Base-by-base conservation (phyloP, 2,113 vertebrate genomes). In the Capreolus pygargus region DNA sequence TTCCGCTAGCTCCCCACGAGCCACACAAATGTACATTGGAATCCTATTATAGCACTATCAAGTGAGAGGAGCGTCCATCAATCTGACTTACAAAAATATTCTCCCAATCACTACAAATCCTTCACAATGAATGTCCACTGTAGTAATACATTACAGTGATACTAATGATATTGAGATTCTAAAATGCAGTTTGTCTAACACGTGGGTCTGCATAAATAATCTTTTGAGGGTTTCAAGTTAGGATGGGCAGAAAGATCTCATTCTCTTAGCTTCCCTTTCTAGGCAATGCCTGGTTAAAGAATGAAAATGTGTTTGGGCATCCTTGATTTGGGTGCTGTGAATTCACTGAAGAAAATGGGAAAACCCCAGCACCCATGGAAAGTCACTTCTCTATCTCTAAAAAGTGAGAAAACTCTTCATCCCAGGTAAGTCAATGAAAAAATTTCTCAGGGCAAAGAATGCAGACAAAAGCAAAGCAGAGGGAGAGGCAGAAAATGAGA, bases 321-420 rank as follows among this genome's bases (percentile, higher is more conserved):
- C 39, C 5, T 89, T 50, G 52, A 45, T 64, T 64, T 10, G 3
- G 19, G 45, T 79, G 89, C 30, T 16, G 81, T 6, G 16, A 84
- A 76, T 78, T 93, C 67, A 74, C 81, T 55, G 33, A 74, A 89
- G 47, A 57, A 94, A 92, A 87, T 12, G 36, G 43, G 55, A 74
- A 89, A 94, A 89, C 30, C n/a, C n/a, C 54, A 82, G 83, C 13
- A 89, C 9, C 39, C 54, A 43, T 12, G 27, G 43, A 76, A 95
- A 96, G 74, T 87, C 57, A 60, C 36, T 95, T 55, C 55, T 70
- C 50, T 89, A 19, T 95, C 55, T 92, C 87, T 84, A 94, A 98
- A 97, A 95, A 57, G 14, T 94, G 61, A 64, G n/a, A 83, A 36
- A 90, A 33, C 33, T 86, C 39, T 25, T 33, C 64, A 82, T 17